Base-by-base conservation (phyloP, 2,113 vertebrate genomes). In the Micromys minutus region DNA sequence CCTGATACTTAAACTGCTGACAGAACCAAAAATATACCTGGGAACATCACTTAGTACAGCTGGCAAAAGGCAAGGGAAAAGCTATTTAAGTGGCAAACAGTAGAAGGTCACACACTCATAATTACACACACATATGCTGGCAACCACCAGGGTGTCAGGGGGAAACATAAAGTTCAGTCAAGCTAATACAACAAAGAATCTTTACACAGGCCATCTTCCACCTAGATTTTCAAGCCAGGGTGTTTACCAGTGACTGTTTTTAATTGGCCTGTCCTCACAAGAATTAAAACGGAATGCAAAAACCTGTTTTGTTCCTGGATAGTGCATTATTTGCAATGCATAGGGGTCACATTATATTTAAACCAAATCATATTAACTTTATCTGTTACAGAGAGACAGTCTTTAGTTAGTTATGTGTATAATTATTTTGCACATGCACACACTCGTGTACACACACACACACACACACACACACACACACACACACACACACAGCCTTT, bases 11-110 rank as follows among this genome's bases (percentile, higher is more conserved):
- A 93, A 97, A 96, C 57, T 96, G 93, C 95, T 97, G 92, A 97
- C 90, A 95, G 75, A 24, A 90, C 47, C 85, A 93, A 94, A 97
- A 90, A 81, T 89, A 79, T 95, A 94, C 71, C 96, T 97, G 90
- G 84, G 47, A 97, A 85, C 72, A 75, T 93, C 34, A 85, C 50
- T 90, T 96, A 59, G 91, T 94, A 88, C 76, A 97, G 80, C 90
- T 97, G 88, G 92, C 63, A 96, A 91, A 95, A 96, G 92, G 74
- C 80, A 90, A 94, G 39, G 92, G 86, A 89, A 90, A 92, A 91
- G 93, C 92, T 92, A 95, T 90, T 90, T 97, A 96, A 96, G 96
- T 95, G 90, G 86, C 96, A 97, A 97, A 95, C 50, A 96, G 87
- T 91, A 92, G 94, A 97, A 97, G 97, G 96, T 97, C 93, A 97